Evolutionary conservation across 1,140 invertebrate genomes (phyloP).

Genomic region (Olivierus martensii): DNA sequence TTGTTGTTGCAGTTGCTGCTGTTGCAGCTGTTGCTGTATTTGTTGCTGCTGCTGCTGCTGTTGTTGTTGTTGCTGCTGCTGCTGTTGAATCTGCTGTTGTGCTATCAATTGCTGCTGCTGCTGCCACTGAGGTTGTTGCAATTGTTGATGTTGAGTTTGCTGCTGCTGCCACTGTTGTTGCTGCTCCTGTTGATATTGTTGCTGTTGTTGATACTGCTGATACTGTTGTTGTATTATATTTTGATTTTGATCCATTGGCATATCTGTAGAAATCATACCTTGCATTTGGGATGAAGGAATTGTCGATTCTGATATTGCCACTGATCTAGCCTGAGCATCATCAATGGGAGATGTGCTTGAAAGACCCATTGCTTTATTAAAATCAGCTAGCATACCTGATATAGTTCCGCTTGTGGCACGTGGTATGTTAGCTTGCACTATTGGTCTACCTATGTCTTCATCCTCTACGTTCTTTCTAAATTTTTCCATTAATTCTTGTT

Average conservation of each 20-base stretch:
- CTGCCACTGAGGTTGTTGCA: conserved; percentile 21
- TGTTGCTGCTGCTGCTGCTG: conserved; percentile 14
- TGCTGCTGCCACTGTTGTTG: conserved; percentile 24
- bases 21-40: conserved; percentile 5
- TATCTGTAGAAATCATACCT: no score
- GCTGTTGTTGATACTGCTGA: conserved; percentile 21
- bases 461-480: conserved; percentile 1
- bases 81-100: conserved; percentile 26
- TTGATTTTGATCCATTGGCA: conserved; percentile 17
- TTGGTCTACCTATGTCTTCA: background rate
- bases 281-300: no score
- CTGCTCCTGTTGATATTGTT: conserved; percentile 18
- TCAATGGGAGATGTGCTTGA: conserved; percentile 6
- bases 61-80: conserved; percentile 14
- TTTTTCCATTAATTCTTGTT: conserved; percentile 32
- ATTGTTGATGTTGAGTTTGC: conserved; percentile 19
- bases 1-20: background rate
- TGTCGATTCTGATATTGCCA: no score
- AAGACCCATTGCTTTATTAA: conserved; percentile 27
- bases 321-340: background rate
- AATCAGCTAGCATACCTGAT: conserved; percentile 39
- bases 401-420: conserved; percentile 28
- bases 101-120: conserved; percentile 11
- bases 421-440: conserved; percentile 9
- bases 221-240: conserved; percentile 20